Evolutionary conservation across 92 coral and sea anemone species (phyloP).

Genomic region (Porites cylindrica): DNA sequence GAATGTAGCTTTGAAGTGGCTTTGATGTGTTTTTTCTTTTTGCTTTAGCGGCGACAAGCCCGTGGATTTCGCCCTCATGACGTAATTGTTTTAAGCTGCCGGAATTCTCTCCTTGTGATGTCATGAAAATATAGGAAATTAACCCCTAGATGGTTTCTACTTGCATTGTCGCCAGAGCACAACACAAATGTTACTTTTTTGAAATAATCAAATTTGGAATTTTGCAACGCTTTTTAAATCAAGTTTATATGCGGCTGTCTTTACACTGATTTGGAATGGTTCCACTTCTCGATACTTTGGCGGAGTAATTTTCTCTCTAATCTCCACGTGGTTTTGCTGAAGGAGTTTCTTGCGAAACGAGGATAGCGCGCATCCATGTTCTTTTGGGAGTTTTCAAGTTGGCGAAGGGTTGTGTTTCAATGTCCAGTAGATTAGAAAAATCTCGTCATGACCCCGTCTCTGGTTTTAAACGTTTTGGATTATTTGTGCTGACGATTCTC

Average conservation of each 20-base stretch:
- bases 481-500: conserved; percentile 30
- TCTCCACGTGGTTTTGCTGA: not conserved
- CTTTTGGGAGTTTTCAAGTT: not conserved
- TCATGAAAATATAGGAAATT: conserved; percentile 57
- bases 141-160: conserved; percentile 40
- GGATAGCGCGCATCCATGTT: conserved; percentile 31
- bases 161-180: not conserved
- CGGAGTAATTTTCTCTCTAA: not conserved
- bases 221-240: conserved; percentile 18
- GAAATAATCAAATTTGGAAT: not conserved
- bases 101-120: conserved; percentile 74
- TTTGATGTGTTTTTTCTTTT: conserved; percentile 12
- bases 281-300: not conserved
- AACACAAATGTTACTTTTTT: not conserved
- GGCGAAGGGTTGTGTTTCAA: conserved; percentile 46
- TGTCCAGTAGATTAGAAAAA: conserved; percentile 32
- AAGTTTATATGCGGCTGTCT: not conserved
- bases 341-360: conserved; percentile 2
- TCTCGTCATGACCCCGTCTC: conserved; percentile 22
- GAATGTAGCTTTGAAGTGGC: conserved; percentile 31
- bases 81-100: conserved; percentile 78
- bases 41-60: conserved; percentile 24
- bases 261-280: not conserved
- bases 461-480: conserved; percentile 26
- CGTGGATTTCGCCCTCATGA: conserved; percentile 57